Base-by-base conservation (phyloP, 2,797 vertebrate genomes). In the Myiotriccus ornatus region DNA sequence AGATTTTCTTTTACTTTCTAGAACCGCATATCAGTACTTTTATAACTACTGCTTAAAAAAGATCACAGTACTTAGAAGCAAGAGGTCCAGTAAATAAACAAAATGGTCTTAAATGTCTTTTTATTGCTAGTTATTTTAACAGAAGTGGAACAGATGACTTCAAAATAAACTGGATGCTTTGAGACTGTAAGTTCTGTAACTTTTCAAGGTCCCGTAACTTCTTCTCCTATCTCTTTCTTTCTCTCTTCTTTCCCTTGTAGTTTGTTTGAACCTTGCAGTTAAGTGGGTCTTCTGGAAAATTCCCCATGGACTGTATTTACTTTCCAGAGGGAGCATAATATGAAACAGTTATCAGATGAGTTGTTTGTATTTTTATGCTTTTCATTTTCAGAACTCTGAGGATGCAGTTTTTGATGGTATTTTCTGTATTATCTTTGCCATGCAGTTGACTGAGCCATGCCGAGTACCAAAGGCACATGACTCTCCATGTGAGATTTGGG, bases 341-440 rank as follows among this genome's bases (percentile, higher is more conserved):
- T 34, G 60, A 67, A 59, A 60, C 16, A 55, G 76, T 84, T 94
- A 83, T 37, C 34, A 79, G 47, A 78, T 62, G 41, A 92, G 63
- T 74, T 47, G 9, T 76, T 87, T 92, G 57, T 76, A 83, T 68
- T 95, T 96, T 80, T 39, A 60, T 67, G 62, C 12, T 90, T 91
- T 91, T 69, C 39, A 14, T 90, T 91, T 94, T 87, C 74, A 37
- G 87, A 95, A 70, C 46, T 90, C 46, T 2, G 18, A 62, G 28
- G 62, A 83, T 87, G 68, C 46, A 46, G 50, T 62, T 94, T 92
- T 86, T 93, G 46, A 41, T 65, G 71, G 14, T 59, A 55, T 95
- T 96, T 89, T 84, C 91, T 84, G 14, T 74, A 68, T 79, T 96
- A 78, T 95, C 92, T 96, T 80, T 91, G 49, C 53, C 57, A 34